A percentile compares a stretch with the other conserved stretches of the same genome.
Conservation (phyloP, 2,888 invertebrate species). For the Drosophila paucipuncta region DNA sequence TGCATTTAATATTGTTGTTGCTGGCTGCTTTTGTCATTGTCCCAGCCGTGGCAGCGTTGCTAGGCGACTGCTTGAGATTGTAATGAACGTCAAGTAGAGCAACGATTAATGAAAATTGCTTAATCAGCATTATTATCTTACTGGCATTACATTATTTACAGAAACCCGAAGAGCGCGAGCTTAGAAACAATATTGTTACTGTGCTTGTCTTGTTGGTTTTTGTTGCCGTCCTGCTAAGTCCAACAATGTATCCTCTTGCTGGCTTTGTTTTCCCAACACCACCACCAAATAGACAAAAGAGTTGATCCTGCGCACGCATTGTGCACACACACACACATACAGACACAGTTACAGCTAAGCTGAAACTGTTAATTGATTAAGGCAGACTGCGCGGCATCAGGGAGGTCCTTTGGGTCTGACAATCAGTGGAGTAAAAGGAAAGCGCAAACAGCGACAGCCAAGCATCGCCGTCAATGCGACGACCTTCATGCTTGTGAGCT, state of each 20-base stretch:
- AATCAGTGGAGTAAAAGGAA: conserved; percentile 52
- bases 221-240: conserved; percentile 35
- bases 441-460: conserved; percentile 39
- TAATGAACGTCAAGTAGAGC: conserved; percentile 75
- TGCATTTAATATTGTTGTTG: conserved; percentile 22
- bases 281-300: conserved; percentile 45
- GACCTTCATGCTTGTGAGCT: conserved; percentile 11
- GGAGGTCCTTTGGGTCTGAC: conserved; percentile 22
- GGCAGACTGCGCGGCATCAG: conserved; percentile 17
- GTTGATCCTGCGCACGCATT: conserved; percentile 37
- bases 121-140: conserved; percentile 81
- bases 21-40: conserved; percentile 25
- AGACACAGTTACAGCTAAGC: conserved; percentile 5
- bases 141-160: conserved; percentile 75
- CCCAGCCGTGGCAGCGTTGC: conserved; percentile 31
- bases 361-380: conserved; percentile 63
- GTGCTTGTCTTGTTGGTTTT: background rate
- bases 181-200: conserved; percentile 31
- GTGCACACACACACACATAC: conserved; percentile 26
- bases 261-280: conserved; percentile 39
- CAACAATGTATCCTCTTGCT: conserved; percentile 55
- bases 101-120: conserved; percentile 81
- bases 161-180: conserved; percentile 45
- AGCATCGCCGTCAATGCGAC: conserved; percentile 20
- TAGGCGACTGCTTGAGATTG: conserved; percentile 60